phyloP scores from a whole-genome alignment of 2,113 vertebrate species.

The Hymenochirus boettgeri region DNA sequence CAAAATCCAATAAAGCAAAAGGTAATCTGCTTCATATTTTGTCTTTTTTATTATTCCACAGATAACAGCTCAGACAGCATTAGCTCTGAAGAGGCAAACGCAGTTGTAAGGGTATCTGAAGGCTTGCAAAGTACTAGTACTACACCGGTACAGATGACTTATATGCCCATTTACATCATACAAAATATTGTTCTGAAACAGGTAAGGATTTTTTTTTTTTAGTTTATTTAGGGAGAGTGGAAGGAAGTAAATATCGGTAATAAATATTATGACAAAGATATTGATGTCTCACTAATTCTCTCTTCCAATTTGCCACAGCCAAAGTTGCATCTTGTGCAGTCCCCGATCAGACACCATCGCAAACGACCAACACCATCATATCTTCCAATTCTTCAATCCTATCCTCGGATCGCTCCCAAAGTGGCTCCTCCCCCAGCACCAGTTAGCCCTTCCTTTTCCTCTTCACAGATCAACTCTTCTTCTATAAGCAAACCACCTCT shows the following conservation, averaged over 20 bases:
- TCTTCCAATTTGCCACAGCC: constrained; percentile 10
- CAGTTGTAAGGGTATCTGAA: not conserved
- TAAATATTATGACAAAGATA: too few relatives aligned
- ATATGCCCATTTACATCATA: constrained; percentile 21
- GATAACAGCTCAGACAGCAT: constrained; percentile 22
- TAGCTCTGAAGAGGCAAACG: constrained; percentile 13
- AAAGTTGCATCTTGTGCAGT: not conserved
- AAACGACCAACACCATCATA: constrained; percentile 6
- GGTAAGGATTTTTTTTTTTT: constrained; percentile 17
- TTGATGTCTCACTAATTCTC: not conserved
- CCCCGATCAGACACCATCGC: not conserved
- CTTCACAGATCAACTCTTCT: not conserved
- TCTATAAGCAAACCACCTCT: not conserved
- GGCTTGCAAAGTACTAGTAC: not conserved
- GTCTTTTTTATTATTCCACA: not conserved
- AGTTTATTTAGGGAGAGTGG: too few relatives aligned
- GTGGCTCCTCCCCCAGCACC: not conserved
- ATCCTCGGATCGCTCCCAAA: constrained; percentile 22
- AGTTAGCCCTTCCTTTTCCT: not conserved
- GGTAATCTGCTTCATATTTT: not conserved
- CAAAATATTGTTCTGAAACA: constrained; percentile 28
- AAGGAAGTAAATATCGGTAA: too few relatives aligned
- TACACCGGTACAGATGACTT: not conserved
- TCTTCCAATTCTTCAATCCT: constrained; percentile 26
- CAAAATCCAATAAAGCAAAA: too few relatives aligned